Conservation (phyloP, 23 tunicate genomes). For the Ciona savignyi region DNA sequence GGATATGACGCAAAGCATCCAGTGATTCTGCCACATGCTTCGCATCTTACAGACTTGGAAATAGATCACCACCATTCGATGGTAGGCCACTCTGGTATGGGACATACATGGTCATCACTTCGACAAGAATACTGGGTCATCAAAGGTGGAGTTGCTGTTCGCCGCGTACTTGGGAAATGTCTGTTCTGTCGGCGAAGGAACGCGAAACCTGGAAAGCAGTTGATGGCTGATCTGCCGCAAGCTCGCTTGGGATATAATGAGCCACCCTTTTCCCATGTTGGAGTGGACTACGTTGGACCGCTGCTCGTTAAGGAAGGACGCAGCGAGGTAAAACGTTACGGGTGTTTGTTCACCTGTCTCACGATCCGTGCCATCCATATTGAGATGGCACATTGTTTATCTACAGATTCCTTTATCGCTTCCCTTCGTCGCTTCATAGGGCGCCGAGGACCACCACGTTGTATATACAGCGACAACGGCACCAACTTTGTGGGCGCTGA, state of each 20-base stretch:
- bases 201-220: conserved; percentile 5
- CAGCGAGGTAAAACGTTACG: conserved; percentile 22
- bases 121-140: conserved; percentile 3
- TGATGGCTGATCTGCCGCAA: conserved; percentile 12
- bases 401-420: conserved; percentile 7
- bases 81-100: no score
- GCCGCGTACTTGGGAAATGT: conserved; percentile 5
- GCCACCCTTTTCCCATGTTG: conserved; percentile 20
- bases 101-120: conserved; percentile 4
- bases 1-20: conserved; percentile 21
- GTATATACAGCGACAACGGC: conserved; percentile 2
- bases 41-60: conserved; percentile 8
- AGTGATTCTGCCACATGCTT: conserved; percentile 9
- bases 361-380: conserved; percentile 14
- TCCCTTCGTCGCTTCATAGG: conserved; percentile 5
- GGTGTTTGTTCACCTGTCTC: conserved; percentile 17
- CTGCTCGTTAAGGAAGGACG: conserved; percentile 8
- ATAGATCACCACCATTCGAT: not conserved
- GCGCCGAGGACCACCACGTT: not conserved
- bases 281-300: conserved; percentile 6
- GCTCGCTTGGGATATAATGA: conserved; percentile 3
- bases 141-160: no score
- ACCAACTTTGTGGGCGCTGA: conserved; percentile 10
- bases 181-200: conserved; percentile 13
- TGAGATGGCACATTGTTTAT: conserved; percentile 9